phyloP scores from a whole-genome alignment of 2,113 vertebrate genomes.

The Callithrix jacchus region DNA sequence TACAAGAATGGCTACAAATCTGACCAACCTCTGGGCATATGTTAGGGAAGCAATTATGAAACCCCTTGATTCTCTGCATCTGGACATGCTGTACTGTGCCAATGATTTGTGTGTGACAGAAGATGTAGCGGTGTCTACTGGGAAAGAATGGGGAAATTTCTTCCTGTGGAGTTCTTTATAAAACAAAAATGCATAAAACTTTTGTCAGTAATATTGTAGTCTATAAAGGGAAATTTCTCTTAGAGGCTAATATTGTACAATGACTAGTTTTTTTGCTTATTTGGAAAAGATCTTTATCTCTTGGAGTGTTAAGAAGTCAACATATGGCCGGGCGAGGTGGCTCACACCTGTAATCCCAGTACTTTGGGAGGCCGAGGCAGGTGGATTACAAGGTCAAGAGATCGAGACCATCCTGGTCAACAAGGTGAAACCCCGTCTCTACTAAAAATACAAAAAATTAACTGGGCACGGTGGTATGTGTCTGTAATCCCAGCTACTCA shows the following conservation, averaged over 20 bases:
- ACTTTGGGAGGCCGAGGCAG: no score
- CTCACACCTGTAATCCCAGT: no score
- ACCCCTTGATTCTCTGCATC: conserved; percentile 90
- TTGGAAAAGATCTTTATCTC: neutral
- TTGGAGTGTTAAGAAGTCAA: neutral
- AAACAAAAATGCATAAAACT: conserved; percentile 89
- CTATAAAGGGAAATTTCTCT: conserved; percentile 87
- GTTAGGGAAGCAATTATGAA: conserved; percentile 89
- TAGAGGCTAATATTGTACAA: neutral
- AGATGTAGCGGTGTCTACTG: conserved; percentile 89
- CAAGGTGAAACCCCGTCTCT: no score
- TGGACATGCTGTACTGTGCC: conserved; percentile 89
- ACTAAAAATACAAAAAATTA: no score
- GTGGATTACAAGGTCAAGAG: no score
- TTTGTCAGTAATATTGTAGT: conserved; percentile 85
- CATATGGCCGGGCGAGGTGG: no score
- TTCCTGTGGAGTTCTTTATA: conserved; percentile 82
- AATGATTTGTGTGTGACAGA: conserved; percentile 89
- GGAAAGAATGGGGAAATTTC: conserved; percentile 81
- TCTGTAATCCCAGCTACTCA: no score
- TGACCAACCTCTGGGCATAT: conserved; percentile 87
- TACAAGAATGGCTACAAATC: conserved; percentile 92
- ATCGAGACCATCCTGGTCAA: no score
- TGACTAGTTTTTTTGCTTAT: neutral
- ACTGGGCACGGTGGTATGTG: no score